Conservation (phyloP, 2,888 invertebrate genomes). For the Drosophila macrospina region DNA sequence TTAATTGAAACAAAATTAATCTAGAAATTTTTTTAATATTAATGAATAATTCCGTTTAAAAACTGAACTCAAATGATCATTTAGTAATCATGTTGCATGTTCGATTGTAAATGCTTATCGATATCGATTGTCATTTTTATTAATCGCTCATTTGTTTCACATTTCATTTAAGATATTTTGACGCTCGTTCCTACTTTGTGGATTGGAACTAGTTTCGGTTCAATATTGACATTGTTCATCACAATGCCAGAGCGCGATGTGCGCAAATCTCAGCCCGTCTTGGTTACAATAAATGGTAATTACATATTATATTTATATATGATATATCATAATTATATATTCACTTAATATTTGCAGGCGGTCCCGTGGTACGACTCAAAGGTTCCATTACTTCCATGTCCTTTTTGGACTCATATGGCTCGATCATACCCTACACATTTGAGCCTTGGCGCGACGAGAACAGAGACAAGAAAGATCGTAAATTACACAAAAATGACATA, state of each 20-base stretch:
- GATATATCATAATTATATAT: background rate
- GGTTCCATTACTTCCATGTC: conserved; percentile 97
- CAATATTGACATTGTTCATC: conserved; percentile 96
- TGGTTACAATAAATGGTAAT: conserved; percentile 94
- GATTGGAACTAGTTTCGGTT: conserved; percentile 99
- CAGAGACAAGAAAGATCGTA: conserved; percentile 85
- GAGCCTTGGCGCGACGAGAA: conserved; percentile 97
- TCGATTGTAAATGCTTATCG: background rate
- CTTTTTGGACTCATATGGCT: conserved; percentile 97
- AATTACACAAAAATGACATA: conserved; percentile 23
- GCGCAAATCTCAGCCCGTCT: conserved; percentile 93
- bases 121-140: background rate
- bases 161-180: conserved; percentile 90
- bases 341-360: conserved; percentile 87
- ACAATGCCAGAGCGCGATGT: conserved; percentile 92
- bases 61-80: too few species aligned
- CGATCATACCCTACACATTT: conserved; percentile 94
- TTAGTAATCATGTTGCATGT: too few species aligned
- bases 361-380: conserved; percentile 97
- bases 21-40: too few species aligned
- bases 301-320: background rate
- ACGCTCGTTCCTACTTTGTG: conserved; percentile 95
- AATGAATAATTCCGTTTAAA: too few species aligned
- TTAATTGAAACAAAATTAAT: too few species aligned
- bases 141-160: background rate